Base-by-base conservation (phyloP, 2,113 vertebrate genomes). In the Nerophis lumbriciformis region DNA sequence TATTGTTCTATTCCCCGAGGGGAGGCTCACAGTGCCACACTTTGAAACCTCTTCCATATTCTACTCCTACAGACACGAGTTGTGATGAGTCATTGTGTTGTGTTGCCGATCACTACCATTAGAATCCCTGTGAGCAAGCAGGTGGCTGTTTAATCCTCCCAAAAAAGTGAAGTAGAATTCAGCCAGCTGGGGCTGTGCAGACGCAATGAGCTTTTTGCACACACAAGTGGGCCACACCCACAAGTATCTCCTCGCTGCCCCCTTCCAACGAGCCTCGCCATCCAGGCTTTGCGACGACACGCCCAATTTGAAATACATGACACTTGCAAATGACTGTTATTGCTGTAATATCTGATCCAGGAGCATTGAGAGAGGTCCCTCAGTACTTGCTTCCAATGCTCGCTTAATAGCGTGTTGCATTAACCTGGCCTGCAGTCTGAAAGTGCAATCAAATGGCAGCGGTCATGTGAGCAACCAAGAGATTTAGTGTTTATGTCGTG, bases 391-490 rank as follows among this genome's bases (percentile, higher is more conserved):
- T 71, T 65, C 8, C 28, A 39, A 38, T 66, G 53, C 35, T 61
- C 52, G 61, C 67, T 37, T 60, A 28, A 59, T 54, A 52, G 39
- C 47, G 61, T 55, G 48, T 49, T 58, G 53, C 65, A 56, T 48
- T 42, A 16, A 45, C 57, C 21, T 59, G 51, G 35, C 53, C 39
- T 45, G 53, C 16, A 9, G 6, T 36, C 14, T 53, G 53, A 69
- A 48, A 62, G 55, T 53, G 19, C 44, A 52, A 79, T 77, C 71
- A 73, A 28, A 80, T 76, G 66, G 48, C 53, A 66, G 68, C 80
- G 75, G 58, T 66, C 64, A 72, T 66, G 69, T 69, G 72, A 4
- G 61, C 68, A 83, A 79, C 64, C 66, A 70, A 72, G 49, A 71
- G 63, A 61, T 73, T 57, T 16, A 7, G 4, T 57, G 9, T 6